Conservation (phyloP, 2,113 vertebrate species). For the Pipra filicauda region DNA sequence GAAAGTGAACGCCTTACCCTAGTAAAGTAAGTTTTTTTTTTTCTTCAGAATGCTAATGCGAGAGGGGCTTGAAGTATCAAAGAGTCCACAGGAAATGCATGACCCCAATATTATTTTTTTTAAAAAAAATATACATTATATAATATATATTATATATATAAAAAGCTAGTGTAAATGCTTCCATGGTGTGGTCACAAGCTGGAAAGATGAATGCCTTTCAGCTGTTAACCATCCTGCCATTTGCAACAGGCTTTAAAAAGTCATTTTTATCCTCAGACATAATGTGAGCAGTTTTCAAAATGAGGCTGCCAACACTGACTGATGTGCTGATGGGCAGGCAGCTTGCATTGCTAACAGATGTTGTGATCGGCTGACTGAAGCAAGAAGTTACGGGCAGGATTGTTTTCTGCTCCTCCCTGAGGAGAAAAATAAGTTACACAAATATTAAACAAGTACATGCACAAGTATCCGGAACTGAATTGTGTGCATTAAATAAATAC, state of each 20-base stretch:
- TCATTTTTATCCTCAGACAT: conserved; percentile 80
- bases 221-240: conserved; percentile 90
- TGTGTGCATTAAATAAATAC: conserved; percentile 67
- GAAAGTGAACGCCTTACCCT: conserved; percentile 78
- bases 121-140: conserved; percentile 85
- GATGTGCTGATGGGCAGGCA: conserved; percentile 76
- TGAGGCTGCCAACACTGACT: conserved; percentile 79
- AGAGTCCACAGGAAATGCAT: conserved; percentile 84
- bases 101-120: conserved; percentile 80
- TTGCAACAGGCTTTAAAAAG: conserved; percentile 77
- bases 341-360: conserved; percentile 76
- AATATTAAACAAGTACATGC: conserved; percentile 61
- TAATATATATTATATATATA: conserved; percentile 85
- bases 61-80: conserved; percentile 83
- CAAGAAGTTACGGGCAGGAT: conserved; percentile 78
- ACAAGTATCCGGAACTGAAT: conserved; percentile 65
- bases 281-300: conserved; percentile 83
- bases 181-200: conserved; percentile 77
- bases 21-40: conserved; percentile 75
- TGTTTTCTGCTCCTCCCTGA: conserved; percentile 81
- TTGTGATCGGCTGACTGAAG: conserved; percentile 85
- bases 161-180: conserved; percentile 84
- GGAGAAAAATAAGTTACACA: conserved; percentile 65
- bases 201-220: conserved; percentile 81
- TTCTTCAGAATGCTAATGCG: conserved; percentile 80